Evolutionary conservation across 1,140 invertebrate species (phyloP), one percentile per base, ranked within the genome.

Genomic region (Panulirus ornatus): DNA sequence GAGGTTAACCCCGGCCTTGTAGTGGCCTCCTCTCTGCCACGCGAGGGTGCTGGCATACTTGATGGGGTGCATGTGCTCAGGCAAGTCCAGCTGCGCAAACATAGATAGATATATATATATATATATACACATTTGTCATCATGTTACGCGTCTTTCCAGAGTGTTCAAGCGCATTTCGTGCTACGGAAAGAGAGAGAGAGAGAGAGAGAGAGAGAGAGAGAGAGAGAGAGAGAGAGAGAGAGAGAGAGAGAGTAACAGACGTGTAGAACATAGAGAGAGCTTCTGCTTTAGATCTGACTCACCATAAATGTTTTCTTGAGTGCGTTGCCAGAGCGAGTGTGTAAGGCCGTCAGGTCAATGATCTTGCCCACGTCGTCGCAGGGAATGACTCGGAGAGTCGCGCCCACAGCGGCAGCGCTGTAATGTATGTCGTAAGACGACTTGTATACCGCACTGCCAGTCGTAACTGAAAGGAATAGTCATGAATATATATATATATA

Each of bases 51-150:
- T 27, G 22, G 51, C 84, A 51, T 63, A 30, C 34, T 87, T 87
- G 51, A 87, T 63, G 3, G 47, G 44, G 14, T 16, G 40, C 34
- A 87, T 78, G 73, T 63, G 58, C 27, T 22, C 34, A 27, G 84
- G 73, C 1, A 78, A 30, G 1, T 78, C 66, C 14, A 87, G 2
- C 84, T 78, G 51, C 1, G n/a, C n/a, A n/a, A n/a, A n/a, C n/a
- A n/a, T n/a, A n/a, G n/a, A n/a, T n/a, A n/a, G n/a, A n/a, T n/a
- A n/a, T n/a, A n/a, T n/a, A n/a, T n/a, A n/a, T n/a, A n/a, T n/a
- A n/a, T n/a, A n/a, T n/a, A n/a, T n/a, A n/a, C n/a, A n/a, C n/a
- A n/a, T n/a, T n/a, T n/a, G n/a, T n/a, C n/a, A n/a, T n/a, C n/a
- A n/a, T n/a, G n/a, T n/a, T n/a, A n/a, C n/a, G n/a, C n/a, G n/a